Base-by-base conservation (phyloP, 1,140 invertebrate genomes). In the Pollicipes pollicipes region DNA sequence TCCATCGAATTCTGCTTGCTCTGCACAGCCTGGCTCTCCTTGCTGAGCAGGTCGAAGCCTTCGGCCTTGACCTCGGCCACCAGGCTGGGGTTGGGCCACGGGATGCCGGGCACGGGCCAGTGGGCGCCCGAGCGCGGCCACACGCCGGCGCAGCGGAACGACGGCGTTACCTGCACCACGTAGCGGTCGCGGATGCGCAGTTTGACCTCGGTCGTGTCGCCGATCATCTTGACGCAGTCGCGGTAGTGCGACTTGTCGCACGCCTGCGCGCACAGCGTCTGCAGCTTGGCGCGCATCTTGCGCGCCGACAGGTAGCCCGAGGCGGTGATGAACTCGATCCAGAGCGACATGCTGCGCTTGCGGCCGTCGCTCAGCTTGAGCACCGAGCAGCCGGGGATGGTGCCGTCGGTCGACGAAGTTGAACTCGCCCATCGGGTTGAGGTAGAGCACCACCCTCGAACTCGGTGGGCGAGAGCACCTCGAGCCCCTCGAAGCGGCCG, bases 291-390 rank as follows among this genome's bases (percentile, higher is more conserved):
- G 26, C 93, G 84, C 77, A 97, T 96, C 80, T 97, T 97, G 31
- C 93, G 80, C 4, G 93, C 93, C 0, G 91, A 94, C 17, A 97
- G 80, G 79, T 97, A 97, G 17, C 93, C 93, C 1, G 90, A 92
- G 3, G 93, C 93, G 0, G 93, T 97, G 75, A 97, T 96, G 82
- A 97, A 97, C 80, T 97, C 93, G 17, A 97, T 93, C 93, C 93
- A 97, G 3, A 97, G 83, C 0, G 92, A 95, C 94, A 97, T 97
- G 72, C 90, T 94, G 64, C 94, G 83, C 79, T 97, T 97, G 72
- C 93, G 83, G 66, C 94, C 93, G 82, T 96, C 93, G 82, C 88
- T 91, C 21, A 96, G 82, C 79, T 96, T 96, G 28, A 97, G 81
- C 24, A 95, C 93, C 16, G 93, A 93, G 80, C 93, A 96, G 17